phyloP scores from a whole-genome alignment of 35 echinoderm and acorn worm species.

The Strongylocentrotus purpuratus region DNA sequence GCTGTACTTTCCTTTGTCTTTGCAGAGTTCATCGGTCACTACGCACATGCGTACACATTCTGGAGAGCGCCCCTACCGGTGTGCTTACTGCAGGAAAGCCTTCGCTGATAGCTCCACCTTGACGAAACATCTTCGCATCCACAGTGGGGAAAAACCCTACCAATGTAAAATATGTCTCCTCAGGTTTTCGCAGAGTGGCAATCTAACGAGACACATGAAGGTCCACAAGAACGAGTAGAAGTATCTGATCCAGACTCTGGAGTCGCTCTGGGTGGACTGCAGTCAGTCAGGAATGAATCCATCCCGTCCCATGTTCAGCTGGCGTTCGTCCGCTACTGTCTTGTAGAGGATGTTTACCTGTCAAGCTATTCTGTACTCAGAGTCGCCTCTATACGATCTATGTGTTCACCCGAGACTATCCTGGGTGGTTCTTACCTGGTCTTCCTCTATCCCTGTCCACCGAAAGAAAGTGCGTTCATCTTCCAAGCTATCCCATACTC shows the following conservation, averaged over 20 bases:
- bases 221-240: conserved; percentile 74
- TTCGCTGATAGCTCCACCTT: conserved; percentile 95
- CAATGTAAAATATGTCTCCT: conserved; percentile 87
- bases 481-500: too few relatives aligned
- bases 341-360: too few relatives aligned
- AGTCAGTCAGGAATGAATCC: too few relatives aligned
- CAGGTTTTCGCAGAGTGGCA: conserved; percentile 91
- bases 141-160: conserved; percentile 95
- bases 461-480: too few relatives aligned
- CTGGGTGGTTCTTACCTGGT: too few relatives aligned
- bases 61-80: conserved; percentile 91
- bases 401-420: too few relatives aligned
- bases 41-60: conserved; percentile 99
- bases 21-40: conserved; percentile 92
- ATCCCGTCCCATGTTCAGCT: too few relatives aligned
- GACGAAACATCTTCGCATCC: conserved; percentile 92
- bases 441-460: too few relatives aligned
- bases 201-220: conserved; percentile 91
- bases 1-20: background rate
- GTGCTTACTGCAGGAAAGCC: conserved; percentile 84
- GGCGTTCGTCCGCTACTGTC: too few relatives aligned
- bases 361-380: too few relatives aligned
- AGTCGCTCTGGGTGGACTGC: too few relatives aligned
- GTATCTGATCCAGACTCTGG: background rate
- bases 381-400: too few relatives aligned